Conservation (phyloP, 2,113 vertebrate genomes). For the Coracopsis vasa region DNA sequence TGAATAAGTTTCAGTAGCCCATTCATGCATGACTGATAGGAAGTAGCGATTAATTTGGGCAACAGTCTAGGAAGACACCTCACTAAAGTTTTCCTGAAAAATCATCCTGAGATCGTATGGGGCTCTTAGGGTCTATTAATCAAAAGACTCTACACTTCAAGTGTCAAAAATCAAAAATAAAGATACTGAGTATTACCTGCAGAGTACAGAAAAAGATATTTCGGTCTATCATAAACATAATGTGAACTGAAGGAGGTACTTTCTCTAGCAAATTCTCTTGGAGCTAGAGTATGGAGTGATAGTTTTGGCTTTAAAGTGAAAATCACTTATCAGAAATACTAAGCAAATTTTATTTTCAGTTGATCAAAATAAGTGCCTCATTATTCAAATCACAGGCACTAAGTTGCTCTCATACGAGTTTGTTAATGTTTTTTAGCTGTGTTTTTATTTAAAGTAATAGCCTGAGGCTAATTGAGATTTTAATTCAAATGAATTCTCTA, state of each 20-base stretch:
- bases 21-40: neutral
- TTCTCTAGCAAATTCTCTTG: neutral
- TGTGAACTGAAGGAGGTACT: neutral
- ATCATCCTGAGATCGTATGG: neutral
- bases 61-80: neutral
- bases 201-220: neutral
- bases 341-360: neutral
- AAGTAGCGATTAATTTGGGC: neutral
- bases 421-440: neutral
- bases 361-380: neutral
- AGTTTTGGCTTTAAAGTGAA: neutral
- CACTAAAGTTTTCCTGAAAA: neutral
- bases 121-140: neutral
- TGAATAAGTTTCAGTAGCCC: neutral
- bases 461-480: slow-evolving; percentile 24
- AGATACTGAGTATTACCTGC: neutral
- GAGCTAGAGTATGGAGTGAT: neutral
- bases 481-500: slow-evolving; percentile 55
- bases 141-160: neutral
- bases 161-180: neutral
- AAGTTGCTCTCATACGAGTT: neutral
- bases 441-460: slow-evolving; percentile 4
- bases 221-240: neutral
- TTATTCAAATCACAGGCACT: neutral
- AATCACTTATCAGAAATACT: neutral